These are phyloP conservation scores for Silurus asotus DNA, from an alignment of 2,113 vertebrate species.

Conservation along the genomic window DNA sequence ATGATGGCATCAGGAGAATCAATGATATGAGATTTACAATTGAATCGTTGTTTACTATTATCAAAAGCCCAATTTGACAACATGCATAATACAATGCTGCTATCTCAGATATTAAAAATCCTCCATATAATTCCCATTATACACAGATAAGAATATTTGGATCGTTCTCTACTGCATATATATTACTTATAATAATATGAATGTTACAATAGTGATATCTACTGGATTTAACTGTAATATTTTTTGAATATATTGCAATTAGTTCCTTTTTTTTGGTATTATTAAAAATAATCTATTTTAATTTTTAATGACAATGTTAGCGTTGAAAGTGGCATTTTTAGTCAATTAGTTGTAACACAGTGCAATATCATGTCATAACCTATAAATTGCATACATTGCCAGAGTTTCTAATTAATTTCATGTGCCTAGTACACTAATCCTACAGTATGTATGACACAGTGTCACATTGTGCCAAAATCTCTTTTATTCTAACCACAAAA, in stretches of 20 bases:
- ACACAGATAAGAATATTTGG: background rate
- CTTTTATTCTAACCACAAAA: background rate
- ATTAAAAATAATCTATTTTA: background rate
- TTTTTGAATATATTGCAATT: background rate
- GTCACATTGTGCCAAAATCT: background rate
- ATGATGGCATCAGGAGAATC: background rate
- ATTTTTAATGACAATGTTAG: background rate
- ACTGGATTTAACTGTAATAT: background rate
- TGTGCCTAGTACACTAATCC: background rate
- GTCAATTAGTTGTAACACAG: background rate
- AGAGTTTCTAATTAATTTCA: background rate
- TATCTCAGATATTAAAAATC: background rate
- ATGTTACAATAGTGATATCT: background rate
- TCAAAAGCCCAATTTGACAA: background rate
- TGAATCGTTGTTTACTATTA: background rate
- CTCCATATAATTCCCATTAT: slow-evolving; percentile 10
- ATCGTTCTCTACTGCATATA: background rate
- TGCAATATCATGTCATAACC: background rate
- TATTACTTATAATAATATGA: background rate
- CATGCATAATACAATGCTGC: background rate
- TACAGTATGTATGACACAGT: background rate
- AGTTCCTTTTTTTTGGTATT: background rate
- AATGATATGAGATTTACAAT: background rate
- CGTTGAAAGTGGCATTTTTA: background rate
- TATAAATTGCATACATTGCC: background rate